Evolutionary conservation across 2,888 invertebrate species (phyloP).

Genomic region (Thecophora atra): DNA sequence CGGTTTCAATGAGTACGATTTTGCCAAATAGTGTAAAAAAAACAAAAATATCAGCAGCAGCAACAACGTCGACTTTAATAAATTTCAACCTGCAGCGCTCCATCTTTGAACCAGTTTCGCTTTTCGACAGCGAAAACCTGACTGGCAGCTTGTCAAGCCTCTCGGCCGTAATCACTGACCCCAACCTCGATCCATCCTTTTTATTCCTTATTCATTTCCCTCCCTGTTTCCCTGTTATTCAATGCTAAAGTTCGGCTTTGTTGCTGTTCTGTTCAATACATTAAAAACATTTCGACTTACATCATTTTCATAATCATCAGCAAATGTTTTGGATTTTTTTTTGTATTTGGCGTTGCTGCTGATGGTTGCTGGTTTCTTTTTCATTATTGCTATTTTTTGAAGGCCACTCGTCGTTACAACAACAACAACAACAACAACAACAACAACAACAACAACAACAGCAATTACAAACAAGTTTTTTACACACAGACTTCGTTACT

Average conservation of each 20-base stretch:
- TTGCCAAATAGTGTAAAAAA: not conserved
- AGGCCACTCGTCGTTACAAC: not conserved
- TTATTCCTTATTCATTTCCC: too few relatives aligned
- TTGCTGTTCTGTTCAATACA: not conserved
- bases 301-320: too few relatives aligned
- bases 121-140: not conserved
- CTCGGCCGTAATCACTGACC: not conserved
- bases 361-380: not conserved
- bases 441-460: too few relatives aligned
- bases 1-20: too few relatives aligned
- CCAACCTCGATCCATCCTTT: not conserved
- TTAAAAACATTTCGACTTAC: not conserved
- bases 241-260: slow-evolving; percentile 53
- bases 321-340: slow-evolving; percentile 46
- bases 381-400: not conserved
- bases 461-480: too few relatives aligned
- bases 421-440: too few relatives aligned
- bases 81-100: slow-evolving; percentile 1
- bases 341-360: slow-evolving; percentile 40
- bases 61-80: not conserved
- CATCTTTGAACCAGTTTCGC: slow-evolving; percentile 25
- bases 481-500: too few relatives aligned
- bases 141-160: slow-evolving; percentile 5
- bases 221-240: slow-evolving; percentile 41
- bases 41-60: not conserved